Conservation (phyloP, 2,888 invertebrate genomes). For the Rhyacophila evoluta region DNA sequence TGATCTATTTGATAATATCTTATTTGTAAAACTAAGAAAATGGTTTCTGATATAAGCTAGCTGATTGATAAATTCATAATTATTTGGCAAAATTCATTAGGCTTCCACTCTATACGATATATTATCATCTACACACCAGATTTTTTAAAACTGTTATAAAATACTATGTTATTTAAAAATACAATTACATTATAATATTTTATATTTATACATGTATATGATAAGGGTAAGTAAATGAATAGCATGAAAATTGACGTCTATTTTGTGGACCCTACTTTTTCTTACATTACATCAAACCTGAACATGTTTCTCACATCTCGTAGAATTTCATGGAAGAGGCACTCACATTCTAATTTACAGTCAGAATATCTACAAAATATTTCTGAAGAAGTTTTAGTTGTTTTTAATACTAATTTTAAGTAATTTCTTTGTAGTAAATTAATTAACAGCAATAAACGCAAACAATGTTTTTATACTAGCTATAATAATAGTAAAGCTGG, state of each 20-base stretch:
- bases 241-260: not conserved
- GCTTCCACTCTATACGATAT: not conserved
- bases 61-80: not conserved
- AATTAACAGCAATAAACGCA: too few relatives aligned
- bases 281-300: not conserved
- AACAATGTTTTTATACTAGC: too few relatives aligned
- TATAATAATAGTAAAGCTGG: too few relatives aligned
- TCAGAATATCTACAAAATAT: not conserved
- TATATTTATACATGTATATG: not conserved
- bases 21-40: too few relatives aligned
- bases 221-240: not conserved
- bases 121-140: not conserved
- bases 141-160: not conserved
- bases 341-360: not conserved
- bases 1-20: too few relatives aligned
- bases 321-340: slow-evolving; percentile 22
- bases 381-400: not conserved
- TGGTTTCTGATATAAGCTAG: too few relatives aligned
- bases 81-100: not conserved
- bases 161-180: not conserved
- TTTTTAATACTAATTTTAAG: too few relatives aligned
- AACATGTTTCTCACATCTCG: not conserved
- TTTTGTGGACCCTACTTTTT: slow-evolving; percentile 9
- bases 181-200: not conserved
- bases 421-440: too few relatives aligned